These are phyloP conservation scores for Eulemur coronatus DNA, from an alignment of 2,797 vertebrate species.

Conservation along the genomic window DNA sequence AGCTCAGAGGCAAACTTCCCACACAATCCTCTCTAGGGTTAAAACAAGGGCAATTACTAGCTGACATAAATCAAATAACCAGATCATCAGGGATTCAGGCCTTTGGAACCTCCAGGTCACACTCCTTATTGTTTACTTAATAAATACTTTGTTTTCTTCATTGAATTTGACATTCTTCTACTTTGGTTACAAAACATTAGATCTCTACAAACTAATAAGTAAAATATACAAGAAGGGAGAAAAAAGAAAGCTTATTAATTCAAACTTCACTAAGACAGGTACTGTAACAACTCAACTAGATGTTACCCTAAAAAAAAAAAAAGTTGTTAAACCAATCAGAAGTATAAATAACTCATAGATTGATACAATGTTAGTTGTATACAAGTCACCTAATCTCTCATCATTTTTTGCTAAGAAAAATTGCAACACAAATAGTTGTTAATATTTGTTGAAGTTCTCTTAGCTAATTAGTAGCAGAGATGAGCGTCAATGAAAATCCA, in stretches of 20 bases:
- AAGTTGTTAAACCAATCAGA: neutral
- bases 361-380: neutral
- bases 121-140: constrained; percentile 72
- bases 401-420: neutral
- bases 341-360: neutral
- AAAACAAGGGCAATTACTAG: constrained; percentile 84
- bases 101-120: constrained; percentile 81
- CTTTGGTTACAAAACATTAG: constrained; percentile 50
- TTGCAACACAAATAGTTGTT: neutral
- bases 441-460: neutral
- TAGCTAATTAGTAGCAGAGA: neutral
- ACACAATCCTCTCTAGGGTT: constrained; percentile 84
- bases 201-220: neutral
- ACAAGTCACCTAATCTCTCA: neutral
- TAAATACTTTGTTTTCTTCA: constrained; percentile 68
- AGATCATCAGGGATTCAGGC: constrained; percentile 83
- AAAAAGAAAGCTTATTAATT: neutral
- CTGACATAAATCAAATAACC: constrained; percentile 87
- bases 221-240: neutral
- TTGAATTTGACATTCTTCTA: constrained; percentile 63
- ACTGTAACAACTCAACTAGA: neutral
- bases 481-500: neutral
- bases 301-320: neutral
- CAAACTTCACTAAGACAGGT: neutral
- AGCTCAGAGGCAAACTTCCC: constrained; percentile 86